Percentiles rank a stretch among this genome's conserved stretches.
Conservation (phyloP, 2,113 vertebrate genomes). For the Mormyrus iriodes region DNA sequence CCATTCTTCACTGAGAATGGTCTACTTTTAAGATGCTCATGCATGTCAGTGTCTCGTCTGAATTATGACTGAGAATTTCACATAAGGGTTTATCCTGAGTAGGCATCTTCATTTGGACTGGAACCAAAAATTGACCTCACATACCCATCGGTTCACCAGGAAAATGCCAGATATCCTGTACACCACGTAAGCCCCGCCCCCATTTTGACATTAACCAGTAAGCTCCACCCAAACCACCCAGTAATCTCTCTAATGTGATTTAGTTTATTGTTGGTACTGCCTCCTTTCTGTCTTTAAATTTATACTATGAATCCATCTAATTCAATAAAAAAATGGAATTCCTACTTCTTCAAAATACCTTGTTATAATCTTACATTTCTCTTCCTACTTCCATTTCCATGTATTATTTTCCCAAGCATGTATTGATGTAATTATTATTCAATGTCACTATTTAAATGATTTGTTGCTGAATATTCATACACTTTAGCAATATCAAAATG, state of each 20-base stretch:
- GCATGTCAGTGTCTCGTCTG: neutral
- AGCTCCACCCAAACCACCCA: neutral
- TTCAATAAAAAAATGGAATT: neutral
- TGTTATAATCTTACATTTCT: neutral
- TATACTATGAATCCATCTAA: neutral
- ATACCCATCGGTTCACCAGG: neutral
- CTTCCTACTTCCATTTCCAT: neutral
- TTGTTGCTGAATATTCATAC: neutral
- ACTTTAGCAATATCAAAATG: neutral
- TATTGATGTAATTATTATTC: neutral
- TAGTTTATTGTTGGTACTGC: neutral
- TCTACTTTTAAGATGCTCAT: neutral
- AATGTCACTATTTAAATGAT: neutral
- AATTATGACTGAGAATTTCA: neutral
- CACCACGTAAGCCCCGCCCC: neutral
- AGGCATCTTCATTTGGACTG: neutral
- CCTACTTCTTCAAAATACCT: neutral
- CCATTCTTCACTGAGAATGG: neutral
- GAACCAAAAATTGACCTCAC: neutral
- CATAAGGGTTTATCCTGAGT: neutral
- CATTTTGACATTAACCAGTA: neutral
- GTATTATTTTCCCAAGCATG: neutral
- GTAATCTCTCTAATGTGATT: neutral
- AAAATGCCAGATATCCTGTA: neutral
- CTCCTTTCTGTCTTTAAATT: neutral